phyloP scores from a whole-genome alignment of 2,113 vertebrate genomes.

The Brachionichthys hirsutus region DNA sequence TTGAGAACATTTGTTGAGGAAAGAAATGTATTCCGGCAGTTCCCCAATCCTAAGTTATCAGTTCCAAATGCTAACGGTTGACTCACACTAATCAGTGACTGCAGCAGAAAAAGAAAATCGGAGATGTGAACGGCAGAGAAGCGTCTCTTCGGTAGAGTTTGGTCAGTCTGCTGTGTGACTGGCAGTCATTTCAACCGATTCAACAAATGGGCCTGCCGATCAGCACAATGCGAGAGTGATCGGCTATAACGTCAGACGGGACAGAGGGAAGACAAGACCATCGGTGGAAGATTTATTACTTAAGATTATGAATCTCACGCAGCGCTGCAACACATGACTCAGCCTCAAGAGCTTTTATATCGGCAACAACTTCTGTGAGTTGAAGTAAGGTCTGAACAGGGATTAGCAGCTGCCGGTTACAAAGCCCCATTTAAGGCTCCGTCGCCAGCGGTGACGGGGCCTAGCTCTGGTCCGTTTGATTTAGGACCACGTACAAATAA shows the following conservation, averaged over 20 bases:
- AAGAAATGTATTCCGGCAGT: too few species aligned
- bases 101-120: too few species aligned
- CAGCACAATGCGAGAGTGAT: too few species aligned
- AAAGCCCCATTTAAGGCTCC: slow-evolving; percentile 20
- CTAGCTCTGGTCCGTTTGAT: slow-evolving; percentile 5
- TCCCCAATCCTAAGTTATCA: too few species aligned
- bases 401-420: slow-evolving; percentile 21
- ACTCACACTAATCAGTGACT: too few species aligned
- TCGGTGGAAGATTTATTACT: slow-evolving; percentile 1
- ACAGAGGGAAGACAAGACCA: slow-evolving; percentile 2
- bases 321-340: not conserved
- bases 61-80: too few species aligned
- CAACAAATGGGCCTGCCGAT: too few species aligned
- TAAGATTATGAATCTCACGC: slow-evolving; percentile 12
- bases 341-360: not conserved
- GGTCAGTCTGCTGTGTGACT: too few species aligned
- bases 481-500: slow-evolving; percentile 1
- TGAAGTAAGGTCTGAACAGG: not conserved
- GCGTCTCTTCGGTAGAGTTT: too few species aligned
- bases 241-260: not conserved
- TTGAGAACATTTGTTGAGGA: too few species aligned
- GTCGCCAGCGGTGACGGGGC: not conserved
- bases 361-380: slow-evolving; percentile 1
- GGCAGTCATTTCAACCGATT: too few species aligned
- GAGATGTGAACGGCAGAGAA: too few species aligned